Percentiles rank a stretch among this genome's conserved stretches.
Evolutionary conservation across 2,797 vertebrate species (phyloP).

Genomic region (Clarias fuscus): DNA sequence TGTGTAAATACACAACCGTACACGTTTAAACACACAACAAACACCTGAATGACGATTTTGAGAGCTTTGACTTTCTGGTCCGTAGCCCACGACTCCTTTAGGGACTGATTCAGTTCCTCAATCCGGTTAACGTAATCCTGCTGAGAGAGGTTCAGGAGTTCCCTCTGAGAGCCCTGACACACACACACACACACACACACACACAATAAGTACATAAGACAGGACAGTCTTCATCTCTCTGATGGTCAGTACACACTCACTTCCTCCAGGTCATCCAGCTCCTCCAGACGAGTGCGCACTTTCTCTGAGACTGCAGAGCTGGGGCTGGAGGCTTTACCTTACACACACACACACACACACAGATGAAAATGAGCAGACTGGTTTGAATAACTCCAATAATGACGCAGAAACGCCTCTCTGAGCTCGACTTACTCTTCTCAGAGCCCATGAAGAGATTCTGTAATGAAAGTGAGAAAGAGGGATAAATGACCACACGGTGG

Average conservation of each 20-base stretch:
- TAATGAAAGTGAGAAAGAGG: constrained; percentile 39
- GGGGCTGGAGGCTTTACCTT: constrained; percentile 79
- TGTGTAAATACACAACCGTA: background rate
- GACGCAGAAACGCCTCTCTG: background rate
- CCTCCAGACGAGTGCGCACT: constrained; percentile 92
- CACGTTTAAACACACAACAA: background rate
- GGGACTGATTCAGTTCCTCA: constrained; percentile 93
- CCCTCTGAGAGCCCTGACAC: constrained; percentile 89
- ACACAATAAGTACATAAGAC: background rate
- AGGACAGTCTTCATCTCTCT: background rate
- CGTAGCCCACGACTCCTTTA: constrained; percentile 96
- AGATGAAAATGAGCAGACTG: background rate
- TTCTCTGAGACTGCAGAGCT: constrained; percentile 94
- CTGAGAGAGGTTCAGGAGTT: constrained; percentile 94
- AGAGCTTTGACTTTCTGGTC: constrained; percentile 99
- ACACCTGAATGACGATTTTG: constrained; percentile 98
- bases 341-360: constrained; percentile 7
- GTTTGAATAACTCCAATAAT: background rate
- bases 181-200: constrained; percentile 30
- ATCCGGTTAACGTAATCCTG: constrained; percentile 96
- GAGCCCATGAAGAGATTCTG: constrained; percentile 96
- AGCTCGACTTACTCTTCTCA: constrained; percentile 82
- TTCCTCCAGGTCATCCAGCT: constrained; percentile 96
- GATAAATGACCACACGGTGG: background rate
- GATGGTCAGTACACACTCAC: constrained; percentile 65